phyloP scores from a whole-genome alignment of 2,888 invertebrate genomes.

The Hydropsyche betteni region DNA sequence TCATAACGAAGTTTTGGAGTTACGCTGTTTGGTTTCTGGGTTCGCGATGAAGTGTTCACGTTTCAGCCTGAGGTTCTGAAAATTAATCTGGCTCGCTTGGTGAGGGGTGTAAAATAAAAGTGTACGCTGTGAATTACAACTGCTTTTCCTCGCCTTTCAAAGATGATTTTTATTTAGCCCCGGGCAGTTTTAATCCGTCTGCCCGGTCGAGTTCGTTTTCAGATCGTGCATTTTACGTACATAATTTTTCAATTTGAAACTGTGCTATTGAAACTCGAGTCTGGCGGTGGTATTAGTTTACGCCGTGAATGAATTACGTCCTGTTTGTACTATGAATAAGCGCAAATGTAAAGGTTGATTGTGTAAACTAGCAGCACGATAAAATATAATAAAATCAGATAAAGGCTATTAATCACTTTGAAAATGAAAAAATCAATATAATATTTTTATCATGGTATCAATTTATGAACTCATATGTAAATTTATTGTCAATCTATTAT shows the following conservation, averaged over 20 bases:
- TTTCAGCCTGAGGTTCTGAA: slow-evolving; percentile 37
- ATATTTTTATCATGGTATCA: too few relatives aligned
- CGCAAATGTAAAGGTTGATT: too few relatives aligned
- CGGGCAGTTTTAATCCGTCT: slow-evolving; percentile 37
- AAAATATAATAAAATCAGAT: too few relatives aligned
- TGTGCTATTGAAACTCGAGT: neutral
- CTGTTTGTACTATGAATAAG: neutral
- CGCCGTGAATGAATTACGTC: neutral
- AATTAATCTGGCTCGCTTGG: slow-evolving; percentile 47
- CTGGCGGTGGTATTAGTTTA: neutral
- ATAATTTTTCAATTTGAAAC: slow-evolving; percentile 37
- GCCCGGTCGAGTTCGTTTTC: slow-evolving; percentile 11
- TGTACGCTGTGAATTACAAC: slow-evolving; percentile 34
- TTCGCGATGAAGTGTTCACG: too few relatives aligned
- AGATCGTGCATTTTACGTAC: neutral
- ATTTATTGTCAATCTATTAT: too few relatives aligned
- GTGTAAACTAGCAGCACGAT: too few relatives aligned
- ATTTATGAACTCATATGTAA: too few relatives aligned
- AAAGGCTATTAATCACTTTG: too few relatives aligned
- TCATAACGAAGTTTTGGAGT: too few relatives aligned
- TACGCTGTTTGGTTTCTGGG: too few relatives aligned
- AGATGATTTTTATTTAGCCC: slow-evolving; percentile 23
- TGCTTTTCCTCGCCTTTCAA: slow-evolving; percentile 24
- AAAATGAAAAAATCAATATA: too few relatives aligned
- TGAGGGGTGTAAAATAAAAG: slow-evolving; percentile 42